These are phyloP conservation scores for Nephrotoma appendiculata DNA, from an alignment of 2,888 invertebrate genomes.

Conservation along the genomic window DNA sequence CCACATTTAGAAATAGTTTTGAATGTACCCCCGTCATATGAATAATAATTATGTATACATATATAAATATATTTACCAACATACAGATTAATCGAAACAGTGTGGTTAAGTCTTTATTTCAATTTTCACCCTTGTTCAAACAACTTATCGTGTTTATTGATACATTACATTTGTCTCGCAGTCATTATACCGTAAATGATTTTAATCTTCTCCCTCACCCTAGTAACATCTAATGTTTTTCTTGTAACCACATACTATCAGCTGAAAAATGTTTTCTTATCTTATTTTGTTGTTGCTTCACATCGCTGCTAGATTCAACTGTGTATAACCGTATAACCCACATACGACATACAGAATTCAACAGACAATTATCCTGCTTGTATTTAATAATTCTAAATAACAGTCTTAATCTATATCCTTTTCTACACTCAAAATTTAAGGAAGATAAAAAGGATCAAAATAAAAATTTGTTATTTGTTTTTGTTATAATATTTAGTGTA, in stretches of 20 bases:
- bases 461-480: background rate
- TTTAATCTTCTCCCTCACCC: background rate
- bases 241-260: background rate
- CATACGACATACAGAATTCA: background rate
- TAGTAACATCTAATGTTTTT: background rate
- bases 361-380: background rate
- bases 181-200: background rate
- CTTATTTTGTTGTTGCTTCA: background rate
- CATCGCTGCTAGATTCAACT: background rate
- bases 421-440: background rate
- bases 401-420: background rate
- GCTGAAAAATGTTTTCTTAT: background rate
- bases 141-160: background rate
- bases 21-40: too few relatives aligned
- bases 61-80: too few relatives aligned
- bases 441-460: background rate
- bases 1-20: too few relatives aligned
- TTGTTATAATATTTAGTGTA: background rate
- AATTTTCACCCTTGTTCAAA: too few relatives aligned
- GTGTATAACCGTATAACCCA: background rate
- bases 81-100: too few relatives aligned
- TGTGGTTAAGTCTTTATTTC: too few relatives aligned
- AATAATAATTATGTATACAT: too few relatives aligned
- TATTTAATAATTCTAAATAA: background rate
- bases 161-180: background rate